Conservation (phyloP, 2,797 vertebrate species). For the Pteronotus mesoamericanus region DNA sequence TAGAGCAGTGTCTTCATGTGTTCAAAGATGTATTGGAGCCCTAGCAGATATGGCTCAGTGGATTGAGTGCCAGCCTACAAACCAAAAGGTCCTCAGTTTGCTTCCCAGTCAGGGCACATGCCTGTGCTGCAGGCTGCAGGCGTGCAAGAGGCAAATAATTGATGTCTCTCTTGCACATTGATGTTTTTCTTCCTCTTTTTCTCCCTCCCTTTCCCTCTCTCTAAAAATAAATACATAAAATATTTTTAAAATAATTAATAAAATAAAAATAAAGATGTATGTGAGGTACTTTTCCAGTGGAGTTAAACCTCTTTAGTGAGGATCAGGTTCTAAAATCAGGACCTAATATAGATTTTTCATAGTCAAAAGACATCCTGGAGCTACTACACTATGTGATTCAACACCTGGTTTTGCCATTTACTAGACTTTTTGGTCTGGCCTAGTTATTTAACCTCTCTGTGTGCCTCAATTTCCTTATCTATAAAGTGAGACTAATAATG, state of each 20-base stretch:
- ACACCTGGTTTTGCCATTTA: neutral
- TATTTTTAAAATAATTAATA: too few relatives aligned
- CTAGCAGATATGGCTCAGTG: too few relatives aligned
- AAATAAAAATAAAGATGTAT: too few relatives aligned
- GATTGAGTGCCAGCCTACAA: too few relatives aligned
- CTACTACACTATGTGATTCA: neutral
- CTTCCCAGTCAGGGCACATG: too few relatives aligned
- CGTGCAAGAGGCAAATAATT: too few relatives aligned
- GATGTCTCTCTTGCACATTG: too few relatives aligned
- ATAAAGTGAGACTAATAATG: neutral
- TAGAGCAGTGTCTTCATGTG: neutral
- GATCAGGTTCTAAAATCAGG: neutral
- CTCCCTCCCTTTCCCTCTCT: too few relatives aligned
- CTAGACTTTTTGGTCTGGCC: neutral
- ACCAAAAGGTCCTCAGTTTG: too few relatives aligned
- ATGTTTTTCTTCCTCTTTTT: too few relatives aligned
- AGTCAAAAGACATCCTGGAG: neutral
- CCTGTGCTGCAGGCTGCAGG: too few relatives aligned
- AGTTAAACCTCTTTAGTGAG: neutral
- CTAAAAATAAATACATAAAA: too few relatives aligned
- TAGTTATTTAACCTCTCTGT: neutral
- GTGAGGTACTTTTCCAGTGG: neutral
- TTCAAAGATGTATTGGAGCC: neutral
- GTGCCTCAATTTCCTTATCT: neutral
- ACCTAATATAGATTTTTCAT: neutral